Base-by-base conservation (phyloP, 2,888 invertebrate species). In the Oscheius onirici region DNA sequence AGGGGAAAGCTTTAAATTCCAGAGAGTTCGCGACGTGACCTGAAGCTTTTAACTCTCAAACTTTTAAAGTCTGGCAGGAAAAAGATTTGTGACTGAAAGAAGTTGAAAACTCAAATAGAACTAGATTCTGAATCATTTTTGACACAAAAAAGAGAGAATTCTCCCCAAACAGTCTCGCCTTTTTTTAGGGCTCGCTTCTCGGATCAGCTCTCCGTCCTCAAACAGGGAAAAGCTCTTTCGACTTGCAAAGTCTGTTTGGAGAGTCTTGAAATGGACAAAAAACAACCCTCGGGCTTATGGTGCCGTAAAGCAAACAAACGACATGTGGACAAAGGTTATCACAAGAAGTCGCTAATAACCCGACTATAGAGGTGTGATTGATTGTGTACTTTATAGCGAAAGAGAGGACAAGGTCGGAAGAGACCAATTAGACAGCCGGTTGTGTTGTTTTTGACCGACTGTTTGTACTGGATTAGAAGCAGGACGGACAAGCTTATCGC, bases 401-500 rank as follows among this genome's bases (percentile, higher is more conserved):
- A 17, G 10, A 20, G 24, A 24, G 20, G 20, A 20, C 11, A 15
- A 24, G 24, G 51, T 20, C 20, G 46, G 22, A 51, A 11, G 24
- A 22, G 24, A 11, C 11, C 20, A 24, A 51, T 20, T 17, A 51
- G 51, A 11, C 51, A 51, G 24, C 24, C 51, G 58, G 58, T 58
- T 41, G 28, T 57, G 57, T n/a, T 40, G 58, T 41, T 41, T 40
- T n/a, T 41, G 40, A 13, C 22, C 17, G 58, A 20, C 41, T 58
- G 40, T 41, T 58, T 58, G 58, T 58, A 58, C 20, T 58, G 17
- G 41, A 58, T 58, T 58, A 17, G 41, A 41, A 24, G 26, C 28
- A 15, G 55, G 28, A 55, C 34, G 34, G 3, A 34, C 34, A 34
- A 34, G 34, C 34, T 34, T 34, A 34, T 34, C 34, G 34, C 34